phyloP scores from a whole-genome alignment of 1,140 invertebrate species.

The Drosophila seguyi region DNA sequence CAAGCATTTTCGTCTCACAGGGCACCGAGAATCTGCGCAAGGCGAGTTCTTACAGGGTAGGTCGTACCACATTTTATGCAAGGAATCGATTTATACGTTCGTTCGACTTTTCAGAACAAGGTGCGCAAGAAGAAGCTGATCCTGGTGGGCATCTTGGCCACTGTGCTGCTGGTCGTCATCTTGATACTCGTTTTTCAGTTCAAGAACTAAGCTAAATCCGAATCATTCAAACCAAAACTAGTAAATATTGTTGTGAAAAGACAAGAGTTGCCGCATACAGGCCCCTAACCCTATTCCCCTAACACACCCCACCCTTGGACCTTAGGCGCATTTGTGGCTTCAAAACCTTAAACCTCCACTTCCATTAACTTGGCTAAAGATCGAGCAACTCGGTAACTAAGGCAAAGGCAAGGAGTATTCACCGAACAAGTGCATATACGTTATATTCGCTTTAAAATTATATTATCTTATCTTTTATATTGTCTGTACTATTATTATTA shows the following conservation, averaged over 20 bases:
- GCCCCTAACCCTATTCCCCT: slow-evolving; percentile 21
- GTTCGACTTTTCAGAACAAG: slow-evolving; percentile 89
- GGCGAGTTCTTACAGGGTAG: slow-evolving; percentile 92
- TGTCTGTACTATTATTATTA: slow-evolving; percentile 59
- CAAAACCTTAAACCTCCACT: slow-evolving; percentile 49
- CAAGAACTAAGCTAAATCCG: slow-evolving; percentile 67
- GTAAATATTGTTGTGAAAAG: slow-evolving; percentile 73
- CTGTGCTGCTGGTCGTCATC: slow-evolving; percentile 90
- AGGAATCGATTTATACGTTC: not conserved
- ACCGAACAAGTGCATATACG: slow-evolving; percentile 50
- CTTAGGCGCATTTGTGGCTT: slow-evolving; percentile 73
- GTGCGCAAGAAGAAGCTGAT: slow-evolving; percentile 94
- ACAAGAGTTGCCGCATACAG: slow-evolving; percentile 69
- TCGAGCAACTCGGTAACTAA: slow-evolving; percentile 33
- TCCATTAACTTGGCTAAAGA: slow-evolving; percentile 48
- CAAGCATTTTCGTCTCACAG: slow-evolving; percentile 94
- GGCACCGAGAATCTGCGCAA: slow-evolving; percentile 92
- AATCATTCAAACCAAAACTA: slow-evolving; percentile 58
- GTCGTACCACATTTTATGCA: slow-evolving; percentile 64
- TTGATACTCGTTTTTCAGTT: slow-evolving; percentile 78
- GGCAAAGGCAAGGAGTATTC: slow-evolving; percentile 58
- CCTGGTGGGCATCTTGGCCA: slow-evolving; percentile 88
- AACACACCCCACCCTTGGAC: slow-evolving; percentile 22
- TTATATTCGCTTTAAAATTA: slow-evolving; percentile 73
- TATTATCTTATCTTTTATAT: slow-evolving; percentile 68